phyloP scores from a whole-genome alignment of 2,888 invertebrate genomes.

The Cheiracanthium punctorium region DNA sequence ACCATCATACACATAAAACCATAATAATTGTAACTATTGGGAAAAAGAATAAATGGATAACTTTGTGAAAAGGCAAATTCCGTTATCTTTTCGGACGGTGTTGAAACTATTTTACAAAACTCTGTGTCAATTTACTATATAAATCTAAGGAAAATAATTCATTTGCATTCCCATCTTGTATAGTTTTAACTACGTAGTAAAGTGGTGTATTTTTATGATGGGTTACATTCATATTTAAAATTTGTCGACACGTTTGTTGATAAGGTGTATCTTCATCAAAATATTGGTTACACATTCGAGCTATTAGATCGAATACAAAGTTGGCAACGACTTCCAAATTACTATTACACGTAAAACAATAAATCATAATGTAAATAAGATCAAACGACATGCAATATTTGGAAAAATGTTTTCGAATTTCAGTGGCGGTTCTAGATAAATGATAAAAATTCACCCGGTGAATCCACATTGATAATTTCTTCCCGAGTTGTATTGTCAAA shows the following conservation, averaged over 20 bases:
- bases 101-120: background rate
- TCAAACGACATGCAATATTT: slow-evolving; percentile 30
- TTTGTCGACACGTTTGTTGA: background rate
- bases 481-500: background rate
- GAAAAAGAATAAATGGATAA: slow-evolving; percentile 30
- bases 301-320: slow-evolving; percentile 25
- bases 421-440: slow-evolving; percentile 10
- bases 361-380: slow-evolving; percentile 37
- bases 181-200: background rate
- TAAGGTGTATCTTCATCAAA: slow-evolving; percentile 18
- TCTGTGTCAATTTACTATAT: slow-evolving; percentile 25
- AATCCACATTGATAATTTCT: background rate
- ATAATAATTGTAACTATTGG: slow-evolving; percentile 19
- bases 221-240: background rate
- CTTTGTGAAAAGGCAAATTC: slow-evolving; percentile 29
- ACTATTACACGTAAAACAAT: slow-evolving; percentile 2
- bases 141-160: slow-evolving; percentile 17
- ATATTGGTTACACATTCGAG: slow-evolving; percentile 25
- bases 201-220: slow-evolving; percentile 29
- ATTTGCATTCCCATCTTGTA: background rate
- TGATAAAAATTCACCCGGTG: slow-evolving; percentile 11
- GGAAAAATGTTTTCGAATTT: slow-evolving; percentile 17
- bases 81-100: slow-evolving; percentile 8
- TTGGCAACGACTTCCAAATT: slow-evolving; percentile 18
- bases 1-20: slow-evolving; percentile 14